A percentile compares a stretch with the other conserved stretches of the same genome.
Evolutionary conservation across 2,888 invertebrate species (phyloP).

Genomic region (Pardosa pseudoannulata): DNA sequence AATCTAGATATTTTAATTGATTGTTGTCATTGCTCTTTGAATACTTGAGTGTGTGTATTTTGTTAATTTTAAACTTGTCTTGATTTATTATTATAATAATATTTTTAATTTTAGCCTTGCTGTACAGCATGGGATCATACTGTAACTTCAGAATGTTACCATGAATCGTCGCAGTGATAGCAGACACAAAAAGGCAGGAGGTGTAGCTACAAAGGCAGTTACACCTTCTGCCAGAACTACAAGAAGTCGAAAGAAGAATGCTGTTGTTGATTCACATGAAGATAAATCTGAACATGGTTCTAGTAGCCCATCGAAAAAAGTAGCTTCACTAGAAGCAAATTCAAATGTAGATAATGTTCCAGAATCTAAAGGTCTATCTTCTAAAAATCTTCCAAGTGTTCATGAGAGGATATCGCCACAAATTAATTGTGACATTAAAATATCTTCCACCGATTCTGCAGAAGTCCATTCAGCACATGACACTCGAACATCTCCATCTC

Average conservation of each 20-base stretch:
- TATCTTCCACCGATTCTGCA: constrained; percentile 23
- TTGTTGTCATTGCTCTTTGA: too few relatives aligned
- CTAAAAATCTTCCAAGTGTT: constrained; percentile 19
- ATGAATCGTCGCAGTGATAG: constrained; percentile 66
- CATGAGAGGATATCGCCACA: constrained; percentile 31
- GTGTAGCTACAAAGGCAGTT: constrained; percentile 49
- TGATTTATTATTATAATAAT: too few relatives aligned
- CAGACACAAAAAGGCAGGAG: constrained; percentile 65
- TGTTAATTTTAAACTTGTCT: too few relatives aligned
- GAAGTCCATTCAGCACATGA: constrained; percentile 10
- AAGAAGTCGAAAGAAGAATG: constrained; percentile 49
- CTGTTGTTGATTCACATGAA: constrained; percentile 22
- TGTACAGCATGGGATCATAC: constrained; percentile 25
- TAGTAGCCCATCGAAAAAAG: constrained; percentile 18
- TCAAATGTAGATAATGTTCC: background rate
- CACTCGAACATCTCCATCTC: constrained; percentile 54
- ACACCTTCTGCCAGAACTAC: constrained; percentile 69
- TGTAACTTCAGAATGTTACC: constrained; percentile 22
- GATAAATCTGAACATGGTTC: constrained; percentile 30
- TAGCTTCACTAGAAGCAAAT: constrained; percentile 22
- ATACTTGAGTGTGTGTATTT: too few relatives aligned
- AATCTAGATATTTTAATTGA: too few relatives aligned
- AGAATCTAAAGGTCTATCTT: background rate
- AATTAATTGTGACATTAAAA: constrained; percentile 7
- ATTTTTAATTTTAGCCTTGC: constrained; percentile 35